These are phyloP conservation scores for Helogale parvula DNA, from an alignment of 2,113 vertebrate species.

Conservation along the genomic window DNA sequence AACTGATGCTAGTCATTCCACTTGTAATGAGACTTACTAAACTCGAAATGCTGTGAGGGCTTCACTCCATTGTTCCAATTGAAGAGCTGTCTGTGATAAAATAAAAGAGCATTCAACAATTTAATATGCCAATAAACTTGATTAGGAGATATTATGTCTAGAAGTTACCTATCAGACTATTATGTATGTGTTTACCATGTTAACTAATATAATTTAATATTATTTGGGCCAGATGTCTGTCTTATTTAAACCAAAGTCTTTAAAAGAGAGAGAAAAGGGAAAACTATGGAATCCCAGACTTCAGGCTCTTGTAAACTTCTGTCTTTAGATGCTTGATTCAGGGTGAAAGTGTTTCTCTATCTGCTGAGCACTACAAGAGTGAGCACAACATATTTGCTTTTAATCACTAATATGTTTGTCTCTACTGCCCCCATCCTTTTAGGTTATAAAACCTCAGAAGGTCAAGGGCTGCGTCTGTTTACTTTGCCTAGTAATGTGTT, in stretches of 20 bases:
- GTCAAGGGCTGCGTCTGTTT: not conserved
- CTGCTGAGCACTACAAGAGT: not conserved
- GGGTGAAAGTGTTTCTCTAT: not conserved
- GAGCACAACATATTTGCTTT: not conserved
- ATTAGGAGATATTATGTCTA: not conserved
- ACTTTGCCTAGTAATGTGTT: not conserved
- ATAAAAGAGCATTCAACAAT: not conserved
- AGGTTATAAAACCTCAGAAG: not conserved
- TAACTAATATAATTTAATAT: not conserved
- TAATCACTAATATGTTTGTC: not conserved
- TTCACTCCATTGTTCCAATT: not conserved
- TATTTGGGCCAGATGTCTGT: not conserved
- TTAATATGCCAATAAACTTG: not conserved
- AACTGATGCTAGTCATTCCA: not conserved
- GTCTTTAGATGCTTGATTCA: not conserved
- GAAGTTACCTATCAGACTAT: not conserved
- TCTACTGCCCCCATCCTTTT: not conserved
- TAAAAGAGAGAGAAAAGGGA: not conserved
- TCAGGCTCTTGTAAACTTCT: slow-evolving; percentile 2
- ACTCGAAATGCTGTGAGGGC: not conserved
- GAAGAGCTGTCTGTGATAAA: not conserved
- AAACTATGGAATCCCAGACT: slow-evolving; percentile 13
- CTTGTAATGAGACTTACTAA: not conserved
- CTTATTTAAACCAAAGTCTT: slow-evolving; percentile 59
- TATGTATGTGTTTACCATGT: slow-evolving; percentile 10